Base-by-base conservation (phyloP, 2,888 invertebrate genomes). In the Yponomeuta malinellus region DNA sequence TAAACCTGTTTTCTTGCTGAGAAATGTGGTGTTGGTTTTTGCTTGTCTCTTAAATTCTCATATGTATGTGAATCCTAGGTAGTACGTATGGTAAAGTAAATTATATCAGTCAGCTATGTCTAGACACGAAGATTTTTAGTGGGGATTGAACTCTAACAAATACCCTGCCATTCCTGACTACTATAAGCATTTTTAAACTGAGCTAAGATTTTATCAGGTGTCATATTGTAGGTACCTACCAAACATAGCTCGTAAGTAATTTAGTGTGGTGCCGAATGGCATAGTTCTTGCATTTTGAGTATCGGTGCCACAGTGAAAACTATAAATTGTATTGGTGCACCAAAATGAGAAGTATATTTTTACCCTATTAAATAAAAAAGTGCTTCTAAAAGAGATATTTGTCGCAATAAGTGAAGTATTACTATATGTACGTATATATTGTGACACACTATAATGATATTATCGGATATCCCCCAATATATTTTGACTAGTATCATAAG, bases 311-410 rank as follows among this genome's bases (percentile, higher is more conserved):
- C 12, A 59, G 52, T 15, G 52, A 59, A 59, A 15, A 12, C 15
- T 59, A 59, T 43, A 43, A 43, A 8, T 43, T 43, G 6, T 43
- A 83, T 82, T 75, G 81, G 81, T 83, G 86, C 87, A 88, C 82
- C 80, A 80, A 84, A 80, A 83, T 77, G 82, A 82, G 82, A 79
- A 83, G 80, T 89, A 89, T 90, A 89, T 90, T 90, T 89, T 63
- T 29, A 48, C 52, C 52, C 31, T 64, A 64, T 29, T 64, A 29
- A 64, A n/a, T 43, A 43, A 64, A 29, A 68, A 68, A 52, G 68
- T 68, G 68, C 48, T 68, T 68, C 37, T 29, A 68, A 29, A 68
- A 68, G 43, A 68, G 23, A 68, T 29, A 69, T 33, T 15, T 43
- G 33, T 70, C 63, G 88, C 89, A 87, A 86, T 85, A 86, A 87